These are phyloP conservation scores for Quadroppia sp. DNA, from an alignment of 2,888 invertebrate genomes.

Conservation along the genomic window DNA sequence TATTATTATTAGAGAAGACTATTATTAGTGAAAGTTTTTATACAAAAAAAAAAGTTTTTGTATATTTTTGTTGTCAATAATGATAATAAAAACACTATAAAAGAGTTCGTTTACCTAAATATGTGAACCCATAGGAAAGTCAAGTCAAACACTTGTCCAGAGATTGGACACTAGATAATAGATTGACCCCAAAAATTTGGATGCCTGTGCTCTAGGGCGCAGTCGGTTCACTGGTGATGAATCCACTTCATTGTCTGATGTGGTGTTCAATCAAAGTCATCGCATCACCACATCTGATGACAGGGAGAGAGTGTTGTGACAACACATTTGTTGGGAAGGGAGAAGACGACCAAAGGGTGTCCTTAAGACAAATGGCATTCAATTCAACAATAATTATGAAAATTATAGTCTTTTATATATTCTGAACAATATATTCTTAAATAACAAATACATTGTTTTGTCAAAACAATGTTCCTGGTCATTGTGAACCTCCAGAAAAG, in stretches of 20 bases:
- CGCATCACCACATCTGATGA: constrained; percentile 16
- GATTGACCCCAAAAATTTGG: not conserved
- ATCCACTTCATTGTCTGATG: constrained; percentile 32
- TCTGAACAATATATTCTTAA: no score
- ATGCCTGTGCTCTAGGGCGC: not conserved
- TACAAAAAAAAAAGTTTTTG: not conserved
- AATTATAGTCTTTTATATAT: no score
- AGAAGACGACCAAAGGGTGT: no score
- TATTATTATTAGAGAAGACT: not conserved
- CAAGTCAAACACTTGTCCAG: not conserved
- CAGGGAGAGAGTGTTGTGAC: no score
- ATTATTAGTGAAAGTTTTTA: not conserved
- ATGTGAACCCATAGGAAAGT: not conserved
- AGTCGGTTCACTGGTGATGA: constrained; percentile 18
- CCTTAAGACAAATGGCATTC: no score
- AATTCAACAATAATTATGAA: no score
- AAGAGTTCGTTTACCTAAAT: constrained; percentile 18
- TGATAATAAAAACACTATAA: not conserved
- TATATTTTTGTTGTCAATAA: not conserved
- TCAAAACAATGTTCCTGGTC: no score
- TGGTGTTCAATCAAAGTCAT: constrained; percentile 32
- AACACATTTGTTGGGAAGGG: no score
- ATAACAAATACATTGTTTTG: no score
- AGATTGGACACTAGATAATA: constrained; percentile 4
- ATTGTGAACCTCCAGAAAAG: no score